Evolutionary conservation across 30 jellyfish, hydroid and myxozoan genomes (phyloP).

Genomic region (Aurelia aurita): DNA sequence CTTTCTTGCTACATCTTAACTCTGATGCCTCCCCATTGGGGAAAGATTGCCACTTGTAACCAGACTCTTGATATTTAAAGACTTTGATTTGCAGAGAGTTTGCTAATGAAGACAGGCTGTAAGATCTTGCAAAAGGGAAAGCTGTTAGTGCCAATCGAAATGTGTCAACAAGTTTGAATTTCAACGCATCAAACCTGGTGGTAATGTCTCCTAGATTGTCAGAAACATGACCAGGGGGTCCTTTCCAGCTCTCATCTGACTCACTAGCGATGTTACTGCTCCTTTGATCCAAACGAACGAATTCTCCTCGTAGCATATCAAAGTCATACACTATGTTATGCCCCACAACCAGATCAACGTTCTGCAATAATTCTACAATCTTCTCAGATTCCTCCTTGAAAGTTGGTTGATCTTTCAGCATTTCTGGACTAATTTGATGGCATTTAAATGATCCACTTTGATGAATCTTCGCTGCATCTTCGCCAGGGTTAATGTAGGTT

Average conservation of each 20-base stretch:
- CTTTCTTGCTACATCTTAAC: neutral
- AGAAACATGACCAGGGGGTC: neutral
- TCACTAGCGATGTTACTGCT: neutral
- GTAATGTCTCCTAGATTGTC: neutral
- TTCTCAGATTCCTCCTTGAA: conserved; percentile 34
- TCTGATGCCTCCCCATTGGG: neutral
- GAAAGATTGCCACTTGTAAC: conserved; percentile 25
- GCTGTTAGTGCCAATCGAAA: conserved; percentile 41
- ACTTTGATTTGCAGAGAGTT: neutral
- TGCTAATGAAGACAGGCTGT: conserved; percentile 19
- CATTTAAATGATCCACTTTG: neutral
- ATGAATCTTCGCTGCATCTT: conserved; percentile 4
- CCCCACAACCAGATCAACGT: conserved; percentile 42
- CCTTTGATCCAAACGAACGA: conserved; percentile 24
- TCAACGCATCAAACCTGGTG: conserved; percentile 6
- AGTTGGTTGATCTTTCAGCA: conserved; percentile 11
- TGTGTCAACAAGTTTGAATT: conserved; percentile 48
- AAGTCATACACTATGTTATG: conserved; percentile 44
- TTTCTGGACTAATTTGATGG: conserved; percentile 21
- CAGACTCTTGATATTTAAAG: neutral
- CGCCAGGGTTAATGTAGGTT: conserved; percentile 64
- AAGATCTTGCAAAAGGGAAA: conserved; percentile 15
- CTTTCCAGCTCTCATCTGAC: conserved; percentile 60
- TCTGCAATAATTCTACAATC: conserved; percentile 6
- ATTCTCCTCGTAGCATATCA: conserved; percentile 36